Evolutionary conservation across 2,888 invertebrate genomes (phyloP).

Genomic region (Nematopogon swammerdamellus): DNA sequence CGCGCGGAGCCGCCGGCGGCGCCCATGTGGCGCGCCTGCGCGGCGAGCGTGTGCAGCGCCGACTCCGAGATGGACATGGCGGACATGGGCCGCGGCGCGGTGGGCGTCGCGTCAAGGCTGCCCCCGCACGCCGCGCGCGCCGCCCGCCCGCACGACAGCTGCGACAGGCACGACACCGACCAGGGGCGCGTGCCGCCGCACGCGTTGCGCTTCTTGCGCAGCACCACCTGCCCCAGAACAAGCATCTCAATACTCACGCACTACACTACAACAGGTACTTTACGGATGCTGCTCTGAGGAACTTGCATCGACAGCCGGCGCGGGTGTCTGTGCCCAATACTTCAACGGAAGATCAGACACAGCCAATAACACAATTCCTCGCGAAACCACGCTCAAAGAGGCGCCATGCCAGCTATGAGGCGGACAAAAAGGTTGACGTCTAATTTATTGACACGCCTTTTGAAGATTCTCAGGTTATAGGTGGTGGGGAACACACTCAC

Average conservation of each 20-base stretch:
- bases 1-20: slow-evolving; percentile 38
- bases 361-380: too few relatives aligned
- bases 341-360: too few relatives aligned
- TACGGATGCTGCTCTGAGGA: too few relatives aligned
- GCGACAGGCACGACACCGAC: slow-evolving; percentile 86
- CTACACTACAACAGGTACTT: neutral
- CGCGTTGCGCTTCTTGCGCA: slow-evolving; percentile 60
- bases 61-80: slow-evolving; percentile 88
- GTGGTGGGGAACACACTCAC: too few relatives aligned
- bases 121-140: slow-evolving; percentile 15
- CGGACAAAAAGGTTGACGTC: too few relatives aligned
- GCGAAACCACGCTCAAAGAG: too few relatives aligned
- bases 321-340: too few relatives aligned
- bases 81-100: slow-evolving; percentile 38
- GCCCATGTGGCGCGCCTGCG: slow-evolving; percentile 36
- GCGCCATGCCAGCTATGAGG: too few relatives aligned
- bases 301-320: too few relatives aligned
- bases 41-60: slow-evolving; percentile 72
- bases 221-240: slow-evolving; percentile 47
- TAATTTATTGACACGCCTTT: too few relatives aligned
- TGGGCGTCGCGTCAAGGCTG: slow-evolving; percentile 40
- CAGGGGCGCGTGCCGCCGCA: slow-evolving; percentile 69
- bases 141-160: slow-evolving; percentile 56
- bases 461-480: too few relatives aligned
- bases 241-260: neutral